Base-by-base conservation (phyloP, 1,140 invertebrate species). In the Pseudomyrmex dendroicus region DNA sequence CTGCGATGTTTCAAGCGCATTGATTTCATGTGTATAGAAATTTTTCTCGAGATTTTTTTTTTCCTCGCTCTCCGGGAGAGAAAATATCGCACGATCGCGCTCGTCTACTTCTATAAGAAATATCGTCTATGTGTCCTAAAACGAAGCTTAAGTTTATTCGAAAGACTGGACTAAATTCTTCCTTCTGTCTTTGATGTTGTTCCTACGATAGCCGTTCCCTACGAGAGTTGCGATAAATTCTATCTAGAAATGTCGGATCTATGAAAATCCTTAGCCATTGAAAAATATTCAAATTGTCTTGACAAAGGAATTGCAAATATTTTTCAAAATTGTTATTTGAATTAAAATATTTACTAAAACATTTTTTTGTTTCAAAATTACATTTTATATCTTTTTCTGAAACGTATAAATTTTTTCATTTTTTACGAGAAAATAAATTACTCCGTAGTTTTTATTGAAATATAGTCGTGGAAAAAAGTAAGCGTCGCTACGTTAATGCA, bases 171-270 rank as follows among this genome's bases (percentile, higher is more conserved):
- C 52, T 78, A 61, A 61, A 35, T 59, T 59, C 4, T 0, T 50
- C 9, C 48, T 59, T 35, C 44, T 67, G 15, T 64, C 35, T 20
- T 35, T 70, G 17, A 35, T 35, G 35, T 35, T 35, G 35, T 35
- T 35, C 35, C 35, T 35, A 35, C 35, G 5, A 35, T 35, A 35
- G 35, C 35, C 35, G 35, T 35, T 35, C n/a, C 50, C 66, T 72
- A 78, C 17, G 64, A 68, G 44, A 68, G 4, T 35, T 68, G 20
- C 59, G 22, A 70, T 17, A 25, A 59, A 57, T 78, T 78, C 22
- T 50, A 70, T 59, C 44, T 70, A 2, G 66, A 48, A 72, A 59
- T 4, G 0, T 35, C 5, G 35, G 0, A 35, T 35, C 35, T 35
- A 35, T 35, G 2, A 48, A 70, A 54, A 70, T 59, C 12, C 12